Evolutionary conservation across 1,140 invertebrate genomes (phyloP), one percentile per base, ranked within the genome.

Genomic region (Diachasmimorpha longicaudata): DNA sequence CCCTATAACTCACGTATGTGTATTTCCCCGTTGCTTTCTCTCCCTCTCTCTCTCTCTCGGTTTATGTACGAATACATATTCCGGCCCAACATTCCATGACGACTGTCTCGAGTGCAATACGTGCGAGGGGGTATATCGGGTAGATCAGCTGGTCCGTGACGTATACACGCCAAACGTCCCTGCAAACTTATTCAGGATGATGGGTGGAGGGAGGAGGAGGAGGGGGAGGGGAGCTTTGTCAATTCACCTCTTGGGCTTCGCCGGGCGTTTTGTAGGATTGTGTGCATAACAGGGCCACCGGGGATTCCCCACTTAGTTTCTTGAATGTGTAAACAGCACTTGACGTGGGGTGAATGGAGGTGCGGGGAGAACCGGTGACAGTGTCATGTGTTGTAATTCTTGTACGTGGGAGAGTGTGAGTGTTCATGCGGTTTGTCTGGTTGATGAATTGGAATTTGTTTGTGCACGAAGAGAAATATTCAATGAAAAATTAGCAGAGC

Each of bases 61-160:
- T 52, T 52, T 52, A 52, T 52, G 48, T 52, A 52, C 31, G 31
- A 31, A 31, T 31, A 31, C 48, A 52, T 14, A 52, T 52, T 19
- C 48, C 13, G 39, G 39, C 13, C 39, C 39, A 8, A 44, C 58
- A 74, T 74, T 74, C 72, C 63, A n/a, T 39, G 11, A 48, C 72
- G 37, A 66, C 72, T 68, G 67, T 74, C 72, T 74, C 71, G 31
- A 13, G 72, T 74, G 48, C 48, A 52, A 52, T 52, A 74, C 72
- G 63, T 74, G 58, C 11, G 14, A 37, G 66, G 58, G 63, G 55
- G 52, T 42, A 52, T 46, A 46, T n/a, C 44, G 48, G 58, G 70
- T 70, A 55, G 70, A 78, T 81, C 83, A 85, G 83, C 84, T 85
- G 84, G 82, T 72, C 80, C 46, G 69, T 81, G 81, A 83, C 82